These are phyloP conservation scores for Sinocyclocheilus anophthalmus DNA, from an alignment of 2,113 vertebrate genomes.

Conservation along the genomic window DNA sequence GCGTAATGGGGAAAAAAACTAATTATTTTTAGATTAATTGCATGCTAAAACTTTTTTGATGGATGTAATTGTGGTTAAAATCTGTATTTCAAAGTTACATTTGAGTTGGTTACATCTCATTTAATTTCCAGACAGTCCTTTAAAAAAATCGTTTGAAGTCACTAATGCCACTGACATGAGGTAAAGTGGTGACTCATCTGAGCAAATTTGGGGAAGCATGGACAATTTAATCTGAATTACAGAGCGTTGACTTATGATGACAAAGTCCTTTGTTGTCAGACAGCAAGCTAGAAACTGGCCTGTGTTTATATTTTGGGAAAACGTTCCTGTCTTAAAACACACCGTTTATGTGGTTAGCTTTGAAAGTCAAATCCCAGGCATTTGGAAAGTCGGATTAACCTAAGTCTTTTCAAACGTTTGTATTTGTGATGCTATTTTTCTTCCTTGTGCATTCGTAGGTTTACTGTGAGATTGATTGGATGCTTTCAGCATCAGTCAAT, in stretches of 20 bases:
- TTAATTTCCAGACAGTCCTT: slow-evolving; percentile 57
- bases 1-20: not conserved
- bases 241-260: slow-evolving; percentile 71
- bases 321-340: not conserved
- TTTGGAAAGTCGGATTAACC: not conserved
- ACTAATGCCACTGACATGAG: slow-evolving; percentile 72
- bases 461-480: not conserved
- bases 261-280: slow-evolving; percentile 54
- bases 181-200: slow-evolving; percentile 70
- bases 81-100: not conserved
- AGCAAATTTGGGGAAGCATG: slow-evolving; percentile 69
- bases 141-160: slow-evolving; percentile 71
- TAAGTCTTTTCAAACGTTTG: not conserved
- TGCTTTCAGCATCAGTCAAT: not conserved
- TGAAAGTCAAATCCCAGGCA: not conserved
- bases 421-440: not conserved
- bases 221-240: slow-evolving; percentile 73
- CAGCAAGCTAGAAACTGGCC: slow-evolving; percentile 17
- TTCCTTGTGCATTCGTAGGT: not conserved
- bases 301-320: slow-evolving; percentile 16
- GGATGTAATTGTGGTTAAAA: slow-evolving; percentile 5
- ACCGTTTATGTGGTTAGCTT: slow-evolving; percentile 7
- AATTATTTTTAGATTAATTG: not conserved
- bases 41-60: not conserved
- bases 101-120: not conserved